Evolutionary conservation across 2,113 vertebrate species (phyloP).

Genomic region (pig (Sus scrofa)): DNA sequence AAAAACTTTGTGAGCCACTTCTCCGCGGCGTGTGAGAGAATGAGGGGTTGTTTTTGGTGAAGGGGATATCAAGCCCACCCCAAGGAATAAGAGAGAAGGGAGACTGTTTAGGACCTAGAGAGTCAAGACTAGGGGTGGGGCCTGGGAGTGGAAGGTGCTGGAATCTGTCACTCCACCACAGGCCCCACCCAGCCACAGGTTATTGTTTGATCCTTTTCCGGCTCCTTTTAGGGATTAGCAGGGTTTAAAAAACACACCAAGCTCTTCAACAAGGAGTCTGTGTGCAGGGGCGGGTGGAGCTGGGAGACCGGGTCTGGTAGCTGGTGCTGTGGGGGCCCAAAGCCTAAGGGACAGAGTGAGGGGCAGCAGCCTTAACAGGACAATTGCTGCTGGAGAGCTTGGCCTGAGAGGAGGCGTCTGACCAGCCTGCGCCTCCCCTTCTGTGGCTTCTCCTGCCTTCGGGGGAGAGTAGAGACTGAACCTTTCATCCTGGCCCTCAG

Average conservation of each 20-base stretch:
- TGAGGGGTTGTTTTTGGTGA: neutral
- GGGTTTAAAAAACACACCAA: neutral
- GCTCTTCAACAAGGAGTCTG: neutral
- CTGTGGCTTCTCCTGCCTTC: neutral
- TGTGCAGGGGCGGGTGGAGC: neutral
- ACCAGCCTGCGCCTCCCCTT: rapidly evolving
- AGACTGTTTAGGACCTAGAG: neutral
- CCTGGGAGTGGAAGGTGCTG: neutral
- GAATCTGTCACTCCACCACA: neutral
- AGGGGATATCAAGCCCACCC: neutral
- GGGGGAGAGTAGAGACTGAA: rapidly evolving
- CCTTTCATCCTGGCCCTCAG: neutral
- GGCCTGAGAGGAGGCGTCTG: neutral
- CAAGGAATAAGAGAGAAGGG: neutral
- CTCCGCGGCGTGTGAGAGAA: neutral
- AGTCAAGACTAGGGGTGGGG: neutral
- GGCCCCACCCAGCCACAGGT: neutral
- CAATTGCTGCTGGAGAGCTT: neutral
- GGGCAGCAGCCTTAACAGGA: neutral
- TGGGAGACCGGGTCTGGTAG: too few relatives aligned
- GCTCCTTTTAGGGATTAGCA: neutral
- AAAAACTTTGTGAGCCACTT: neutral
- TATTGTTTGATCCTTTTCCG: neutral
- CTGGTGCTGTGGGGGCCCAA: rapidly evolving
- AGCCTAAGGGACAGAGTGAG: neutral